Conservation (phyloP, 2,797 vertebrate species). For the Hippoglossus hippoglossus region DNA sequence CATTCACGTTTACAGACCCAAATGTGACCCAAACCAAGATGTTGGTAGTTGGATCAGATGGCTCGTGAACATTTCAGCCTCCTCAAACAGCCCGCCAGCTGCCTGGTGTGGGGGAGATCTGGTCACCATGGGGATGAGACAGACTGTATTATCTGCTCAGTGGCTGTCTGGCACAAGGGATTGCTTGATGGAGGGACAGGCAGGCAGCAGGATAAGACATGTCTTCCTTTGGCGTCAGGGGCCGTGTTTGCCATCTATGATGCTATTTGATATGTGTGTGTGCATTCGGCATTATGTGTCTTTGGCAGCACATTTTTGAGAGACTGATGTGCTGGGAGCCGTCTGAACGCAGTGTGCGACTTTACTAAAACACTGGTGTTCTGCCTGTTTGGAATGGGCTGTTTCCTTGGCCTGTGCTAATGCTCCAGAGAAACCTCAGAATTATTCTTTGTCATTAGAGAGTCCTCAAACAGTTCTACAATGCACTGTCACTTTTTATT, state of each 20-base stretch:
- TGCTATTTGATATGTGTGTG: slow-evolving; percentile 40
- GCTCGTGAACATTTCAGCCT: slow-evolving; percentile 42
- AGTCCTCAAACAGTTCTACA: no score
- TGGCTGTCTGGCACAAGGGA: slow-evolving; percentile 66
- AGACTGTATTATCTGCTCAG: slow-evolving; percentile 72
- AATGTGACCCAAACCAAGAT: slow-evolving; percentile 41
- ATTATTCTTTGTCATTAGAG: no score
- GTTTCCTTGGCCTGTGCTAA: no score
- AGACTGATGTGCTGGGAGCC: neutral
- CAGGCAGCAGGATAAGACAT: slow-evolving; percentile 61
- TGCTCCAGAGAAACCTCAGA: no score
- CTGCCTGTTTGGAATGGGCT: neutral
- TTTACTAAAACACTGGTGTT: neutral
- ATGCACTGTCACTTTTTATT: no score
- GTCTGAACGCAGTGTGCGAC: neutral
- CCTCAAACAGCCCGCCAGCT: slow-evolving; percentile 48
- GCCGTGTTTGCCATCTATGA: slow-evolving; percentile 42
- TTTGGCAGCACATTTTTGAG: slow-evolving; percentile 2
- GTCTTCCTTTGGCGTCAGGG: slow-evolving; percentile 50
- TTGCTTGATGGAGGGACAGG: slow-evolving; percentile 47
- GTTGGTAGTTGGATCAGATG: slow-evolving; percentile 15
- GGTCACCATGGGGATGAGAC: slow-evolving; percentile 74
- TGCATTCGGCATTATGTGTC: neutral
- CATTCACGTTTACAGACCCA: slow-evolving; percentile 2
- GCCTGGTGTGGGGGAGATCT: slow-evolving; percentile 64